These are phyloP conservation scores for Ictidomys tridecemlineatus DNA, from an alignment of 2,113 vertebrate genomes.

Conservation along the genomic window DNA sequence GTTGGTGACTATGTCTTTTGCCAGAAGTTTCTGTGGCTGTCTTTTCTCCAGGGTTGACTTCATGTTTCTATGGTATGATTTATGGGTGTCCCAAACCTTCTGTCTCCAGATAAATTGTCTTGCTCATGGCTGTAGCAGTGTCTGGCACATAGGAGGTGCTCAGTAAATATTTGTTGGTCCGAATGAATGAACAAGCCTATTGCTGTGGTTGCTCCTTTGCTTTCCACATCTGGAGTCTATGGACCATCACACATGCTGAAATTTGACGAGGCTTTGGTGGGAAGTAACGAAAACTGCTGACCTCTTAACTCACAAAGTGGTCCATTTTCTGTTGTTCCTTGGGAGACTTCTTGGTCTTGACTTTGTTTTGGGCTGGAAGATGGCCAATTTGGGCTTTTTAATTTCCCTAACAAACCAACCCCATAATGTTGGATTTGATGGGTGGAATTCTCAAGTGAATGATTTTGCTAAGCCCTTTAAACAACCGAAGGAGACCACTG, in stretches of 20 bases:
- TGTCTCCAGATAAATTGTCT: neutral
- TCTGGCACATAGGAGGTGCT: neutral
- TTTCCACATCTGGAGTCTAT: neutral
- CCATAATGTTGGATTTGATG: conserved; percentile 44
- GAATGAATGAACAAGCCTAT: neutral
- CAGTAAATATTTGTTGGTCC: neutral
- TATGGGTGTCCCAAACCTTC: neutral
- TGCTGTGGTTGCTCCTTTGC: neutral
- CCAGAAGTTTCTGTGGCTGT: neutral
- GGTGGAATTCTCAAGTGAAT: conserved; percentile 50
- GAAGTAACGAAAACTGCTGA: conserved; percentile 23
- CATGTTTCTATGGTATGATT: neutral
- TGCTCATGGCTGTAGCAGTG: neutral
- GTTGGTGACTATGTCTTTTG: neutral
- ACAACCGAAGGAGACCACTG: neutral
- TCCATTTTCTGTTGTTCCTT: conserved; percentile 40
- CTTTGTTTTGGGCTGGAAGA: conserved; percentile 24
- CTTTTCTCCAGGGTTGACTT: neutral
- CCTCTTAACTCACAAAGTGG: conserved; percentile 34
- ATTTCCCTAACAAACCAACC: conserved; percentile 57
- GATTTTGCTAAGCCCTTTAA: conserved; percentile 13
- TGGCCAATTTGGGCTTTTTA: conserved; percentile 45
- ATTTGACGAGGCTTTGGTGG: neutral
- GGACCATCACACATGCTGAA: neutral
- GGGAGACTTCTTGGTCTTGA: neutral